phyloP scores from a whole-genome alignment of 1,140 invertebrate genomes.

The Asobara japonica region DNA sequence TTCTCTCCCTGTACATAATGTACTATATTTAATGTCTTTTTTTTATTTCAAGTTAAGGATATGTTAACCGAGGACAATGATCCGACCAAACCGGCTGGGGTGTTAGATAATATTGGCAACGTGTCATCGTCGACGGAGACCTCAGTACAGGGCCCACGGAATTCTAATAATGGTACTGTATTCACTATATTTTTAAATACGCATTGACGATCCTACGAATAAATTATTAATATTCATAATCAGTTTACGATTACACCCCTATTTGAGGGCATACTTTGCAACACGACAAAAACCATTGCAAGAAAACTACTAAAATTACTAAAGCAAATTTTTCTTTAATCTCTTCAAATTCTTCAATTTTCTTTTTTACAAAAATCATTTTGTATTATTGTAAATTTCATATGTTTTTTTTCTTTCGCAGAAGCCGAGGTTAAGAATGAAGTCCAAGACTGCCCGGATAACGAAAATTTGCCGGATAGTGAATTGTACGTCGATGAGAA shows the following conservation, averaged over 20 bases:
- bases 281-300: too few species aligned
- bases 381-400: neutral
- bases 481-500: conserved; percentile 64
- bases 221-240: conserved; percentile 11
- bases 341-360: too few species aligned
- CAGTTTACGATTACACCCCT: too few species aligned
- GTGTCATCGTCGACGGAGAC: conserved; percentile 63
- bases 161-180: conserved; percentile 59
- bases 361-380: neutral
- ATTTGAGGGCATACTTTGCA: too few species aligned
- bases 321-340: too few species aligned
- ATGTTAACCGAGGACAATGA: conserved; percentile 68
- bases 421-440: conserved; percentile 65
- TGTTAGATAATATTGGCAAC: conserved; percentile 64
- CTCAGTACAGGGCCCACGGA: conserved; percentile 60
- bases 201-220: neutral
- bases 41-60: conserved; percentile 56
- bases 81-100: conserved; percentile 63
- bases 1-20: neutral
- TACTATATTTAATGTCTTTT: neutral
- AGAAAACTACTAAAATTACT: too few species aligned
- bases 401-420: too few species aligned
- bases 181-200: neutral
- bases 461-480: conserved; percentile 59
- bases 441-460: conserved; percentile 61